Evolutionary conservation across 2,113 vertebrate genomes (phyloP).

Genomic region (Embiotoca jacksoni): DNA sequence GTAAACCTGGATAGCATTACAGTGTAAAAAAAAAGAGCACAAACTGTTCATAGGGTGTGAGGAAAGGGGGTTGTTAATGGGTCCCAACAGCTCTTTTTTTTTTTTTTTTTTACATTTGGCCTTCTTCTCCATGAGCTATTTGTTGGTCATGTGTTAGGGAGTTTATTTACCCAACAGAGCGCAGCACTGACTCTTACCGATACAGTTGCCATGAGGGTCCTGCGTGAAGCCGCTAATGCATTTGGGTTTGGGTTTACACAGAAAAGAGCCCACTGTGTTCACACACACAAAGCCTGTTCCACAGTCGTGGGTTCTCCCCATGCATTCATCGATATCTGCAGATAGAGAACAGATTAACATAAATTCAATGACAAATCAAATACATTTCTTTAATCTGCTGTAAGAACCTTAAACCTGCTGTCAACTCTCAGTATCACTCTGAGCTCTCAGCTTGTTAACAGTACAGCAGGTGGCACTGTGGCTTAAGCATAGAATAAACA

Average conservation of each 20-base stretch:
- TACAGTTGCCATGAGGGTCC: conserved; percentile 91
- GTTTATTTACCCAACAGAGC: not conserved
- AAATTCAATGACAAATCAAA: not conserved
- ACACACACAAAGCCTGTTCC: conserved; percentile 85
- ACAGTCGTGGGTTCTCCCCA: conserved; percentile 84
- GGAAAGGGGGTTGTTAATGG: too few relatives aligned
- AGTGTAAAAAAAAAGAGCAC: too few relatives aligned
- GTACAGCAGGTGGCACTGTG: conserved; percentile 82
- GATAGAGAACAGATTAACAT: conserved; percentile 5
- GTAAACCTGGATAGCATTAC: too few relatives aligned
- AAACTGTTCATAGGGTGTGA: too few relatives aligned
- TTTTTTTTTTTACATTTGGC: not conserved
- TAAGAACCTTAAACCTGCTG: too few relatives aligned
- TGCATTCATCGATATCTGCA: conserved; percentile 91
- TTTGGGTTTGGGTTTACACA: conserved; percentile 86
- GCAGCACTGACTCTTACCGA: conserved; percentile 83
- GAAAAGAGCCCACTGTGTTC: conserved; percentile 92
- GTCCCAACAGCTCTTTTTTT: too few relatives aligned
- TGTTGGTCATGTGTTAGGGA: too few relatives aligned
- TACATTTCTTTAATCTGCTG: too few relatives aligned
- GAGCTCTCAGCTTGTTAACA: not conserved
- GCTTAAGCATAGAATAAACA: conserved; percentile 54
- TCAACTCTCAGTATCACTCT: not conserved
- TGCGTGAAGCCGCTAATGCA: conserved; percentile 92
- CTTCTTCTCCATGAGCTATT: not conserved